These are phyloP conservation scores for Numenius phaeopus DNA, from an alignment of 2,797 vertebrate species.

Conservation along the genomic window DNA sequence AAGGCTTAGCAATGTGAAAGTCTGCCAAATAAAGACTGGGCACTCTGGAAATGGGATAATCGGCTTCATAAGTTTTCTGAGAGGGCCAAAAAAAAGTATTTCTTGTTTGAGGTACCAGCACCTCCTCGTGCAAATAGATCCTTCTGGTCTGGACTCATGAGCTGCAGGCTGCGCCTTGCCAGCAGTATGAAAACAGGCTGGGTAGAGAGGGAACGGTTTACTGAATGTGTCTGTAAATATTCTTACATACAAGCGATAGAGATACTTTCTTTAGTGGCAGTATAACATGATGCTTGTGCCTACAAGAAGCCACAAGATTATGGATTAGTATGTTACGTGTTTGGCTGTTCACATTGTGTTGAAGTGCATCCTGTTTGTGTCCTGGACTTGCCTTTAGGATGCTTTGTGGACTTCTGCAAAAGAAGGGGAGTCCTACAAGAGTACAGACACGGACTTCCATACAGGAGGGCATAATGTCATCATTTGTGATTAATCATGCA, in stretches of 20 bases:
- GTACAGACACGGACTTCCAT: background rate
- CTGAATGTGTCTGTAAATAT: background rate
- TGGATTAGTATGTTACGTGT: accelerated
- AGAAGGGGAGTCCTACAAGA: background rate
- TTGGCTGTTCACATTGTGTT: background rate
- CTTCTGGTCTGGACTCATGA: background rate
- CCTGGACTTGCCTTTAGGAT: background rate
- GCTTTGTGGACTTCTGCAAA: background rate
- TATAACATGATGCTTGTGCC: background rate
- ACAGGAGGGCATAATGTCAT: background rate
- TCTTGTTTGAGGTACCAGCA: background rate
- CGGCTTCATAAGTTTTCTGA: background rate
- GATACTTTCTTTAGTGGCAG: background rate
- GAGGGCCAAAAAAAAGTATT: background rate
- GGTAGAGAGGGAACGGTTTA: background rate
- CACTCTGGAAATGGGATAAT: background rate
- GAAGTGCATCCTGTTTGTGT: background rate
- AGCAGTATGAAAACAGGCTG: background rate
- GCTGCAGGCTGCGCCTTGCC: background rate
- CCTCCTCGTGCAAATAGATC: background rate
- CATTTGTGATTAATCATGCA: background rate
- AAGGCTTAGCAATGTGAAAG: background rate
- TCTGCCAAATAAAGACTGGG: background rate
- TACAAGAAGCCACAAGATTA: background rate
- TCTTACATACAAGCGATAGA: background rate